Base-by-base conservation (phyloP, 2,888 invertebrate genomes). In the Linnaemya tessellans region DNA sequence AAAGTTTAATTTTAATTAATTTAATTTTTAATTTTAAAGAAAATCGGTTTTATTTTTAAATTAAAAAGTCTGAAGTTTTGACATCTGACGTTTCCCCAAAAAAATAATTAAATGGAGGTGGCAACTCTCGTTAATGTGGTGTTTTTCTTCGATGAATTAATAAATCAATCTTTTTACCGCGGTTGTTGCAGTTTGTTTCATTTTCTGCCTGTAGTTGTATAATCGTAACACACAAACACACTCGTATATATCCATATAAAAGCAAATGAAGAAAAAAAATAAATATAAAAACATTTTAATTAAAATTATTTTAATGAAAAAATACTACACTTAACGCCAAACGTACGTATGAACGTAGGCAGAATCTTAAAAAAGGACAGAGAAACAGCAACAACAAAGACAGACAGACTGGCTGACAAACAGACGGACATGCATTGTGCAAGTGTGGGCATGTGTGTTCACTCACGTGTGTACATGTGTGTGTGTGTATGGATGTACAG, bases 291-390 rank as follows among this genome's bases (percentile, higher is more conserved):
- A 85, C 82, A 85, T 85, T 85, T 85, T 85, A 85, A 82, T 79
- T 87, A 84, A 87, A 86, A 86, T 86, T 85, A 79, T 87, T 88
- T 88, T 85, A 85, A 85, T 85, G 85, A 82, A 84, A 71, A 85
- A 80, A 83, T 74, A 87, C 73, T 78, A 80, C 78, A 86, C 84
- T 84, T 82, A 82, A 85, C 85, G 82, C 82, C 82, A 85, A 75
- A 80, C 79, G 85, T 80, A 80, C 84, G 87, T 82, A 80, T 71
- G 86, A 77, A 80, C 86, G 87, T 83, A 83, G 82, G 80, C 73
- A 67, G 78, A 78, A 64, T 41, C 51, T 70, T 30, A 43, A 56
- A 73, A 65, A 38, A 35, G 71, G 49, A 68, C 56, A 60, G 22
- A 70, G 38, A 60, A n/a, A 56, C 54, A 13, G 30, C 30, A 22